Percentiles rank a stretch among this genome's conserved stretches.
Conservation (phyloP, 1,140 invertebrate genomes). For the Spodoptera frugiperda region DNA sequence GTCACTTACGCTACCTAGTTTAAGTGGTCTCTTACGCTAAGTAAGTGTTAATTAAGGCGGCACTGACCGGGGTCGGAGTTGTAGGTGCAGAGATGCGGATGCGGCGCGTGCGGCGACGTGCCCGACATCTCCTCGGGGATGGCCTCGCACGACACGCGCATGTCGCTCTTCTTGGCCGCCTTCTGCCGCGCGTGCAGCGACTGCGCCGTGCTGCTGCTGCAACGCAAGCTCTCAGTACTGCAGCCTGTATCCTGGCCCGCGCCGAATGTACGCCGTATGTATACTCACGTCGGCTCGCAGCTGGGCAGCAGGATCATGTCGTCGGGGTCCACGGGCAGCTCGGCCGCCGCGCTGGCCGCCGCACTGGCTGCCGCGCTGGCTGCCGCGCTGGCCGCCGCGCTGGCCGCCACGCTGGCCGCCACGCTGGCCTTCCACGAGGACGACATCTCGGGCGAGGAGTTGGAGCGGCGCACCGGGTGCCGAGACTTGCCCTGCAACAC, state of each 20-base stretch:
- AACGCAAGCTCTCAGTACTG: no score
- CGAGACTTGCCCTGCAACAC: conserved; percentile 85
- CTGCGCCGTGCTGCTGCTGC: conserved; percentile 62
- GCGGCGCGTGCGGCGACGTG: conserved; percentile 72
- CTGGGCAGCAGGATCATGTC: conserved; percentile 70
- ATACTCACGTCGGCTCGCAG: conserved; percentile 65
- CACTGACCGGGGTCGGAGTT: conserved; percentile 81
- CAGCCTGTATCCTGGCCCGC: neutral
- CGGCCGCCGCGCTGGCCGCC: no score
- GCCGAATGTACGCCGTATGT: no score
- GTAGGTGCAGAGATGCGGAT: conserved; percentile 75
- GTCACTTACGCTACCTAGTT: no score
- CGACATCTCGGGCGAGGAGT: conserved; percentile 96
- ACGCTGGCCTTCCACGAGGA: conserved; percentile 91
- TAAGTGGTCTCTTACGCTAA: no score
- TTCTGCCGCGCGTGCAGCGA: conserved; percentile 87
- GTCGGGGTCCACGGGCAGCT: conserved; percentile 37
- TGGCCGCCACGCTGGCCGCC: conserved; percentile 36
- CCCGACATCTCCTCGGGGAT: conserved; percentile 95
- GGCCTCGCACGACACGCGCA: conserved; percentile 94
- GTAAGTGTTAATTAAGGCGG: no score
- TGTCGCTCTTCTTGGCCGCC: conserved; percentile 90
- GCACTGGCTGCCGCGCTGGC: no score
- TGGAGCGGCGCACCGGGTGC: conserved; percentile 93
- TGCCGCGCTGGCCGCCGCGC: conserved; percentile 37